These are phyloP conservation scores for Anguilla megastoma DNA, from an alignment of 2,797 vertebrate species.

Conservation along the genomic window DNA sequence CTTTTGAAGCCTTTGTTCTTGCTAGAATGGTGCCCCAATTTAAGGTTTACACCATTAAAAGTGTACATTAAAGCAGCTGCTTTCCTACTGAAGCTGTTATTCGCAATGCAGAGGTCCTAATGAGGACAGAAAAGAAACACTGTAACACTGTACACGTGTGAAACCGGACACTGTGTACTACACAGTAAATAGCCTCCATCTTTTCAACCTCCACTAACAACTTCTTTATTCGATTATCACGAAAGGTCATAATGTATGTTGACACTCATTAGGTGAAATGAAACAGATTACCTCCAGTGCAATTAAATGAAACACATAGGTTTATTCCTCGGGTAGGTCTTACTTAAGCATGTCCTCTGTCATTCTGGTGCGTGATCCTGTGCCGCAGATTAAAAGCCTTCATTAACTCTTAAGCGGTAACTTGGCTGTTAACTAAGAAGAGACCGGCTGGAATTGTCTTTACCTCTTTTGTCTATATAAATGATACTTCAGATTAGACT, in stretches of 20 bases:
- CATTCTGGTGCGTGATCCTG: conserved; percentile 13
- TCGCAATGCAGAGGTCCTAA: conserved; percentile 2
- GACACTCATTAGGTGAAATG: conserved; percentile 55
- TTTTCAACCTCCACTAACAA: conserved; percentile 32
- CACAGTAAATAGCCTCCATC: conserved; percentile 33
- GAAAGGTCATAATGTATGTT: conserved; percentile 52
- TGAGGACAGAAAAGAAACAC: conserved; percentile 32
- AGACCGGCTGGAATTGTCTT: not conserved
- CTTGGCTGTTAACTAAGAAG: conserved; percentile 17
- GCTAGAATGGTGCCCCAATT: not conserved
- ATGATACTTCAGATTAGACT: conserved; percentile 34
- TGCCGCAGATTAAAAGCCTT: conserved; percentile 34
- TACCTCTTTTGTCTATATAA: conserved; percentile 33
- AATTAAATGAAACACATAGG: conserved; percentile 40
- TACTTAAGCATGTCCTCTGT: conserved; percentile 36
- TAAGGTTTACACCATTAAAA: not conserved
- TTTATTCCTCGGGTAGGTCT: conserved; percentile 32
- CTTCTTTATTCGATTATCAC: conserved; percentile 51
- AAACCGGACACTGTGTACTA: conserved; percentile 37
- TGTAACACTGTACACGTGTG: not conserved
- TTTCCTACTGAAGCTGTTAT: not conserved
- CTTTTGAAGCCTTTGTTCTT: not conserved
- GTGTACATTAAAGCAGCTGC: not conserved
- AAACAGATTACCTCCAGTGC: conserved; percentile 43
- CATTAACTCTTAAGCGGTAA: conserved; percentile 38